These are phyloP conservation scores for Halcyon senegalensis DNA, from an alignment of 2,113 vertebrate species.

Conservation along the genomic window DNA sequence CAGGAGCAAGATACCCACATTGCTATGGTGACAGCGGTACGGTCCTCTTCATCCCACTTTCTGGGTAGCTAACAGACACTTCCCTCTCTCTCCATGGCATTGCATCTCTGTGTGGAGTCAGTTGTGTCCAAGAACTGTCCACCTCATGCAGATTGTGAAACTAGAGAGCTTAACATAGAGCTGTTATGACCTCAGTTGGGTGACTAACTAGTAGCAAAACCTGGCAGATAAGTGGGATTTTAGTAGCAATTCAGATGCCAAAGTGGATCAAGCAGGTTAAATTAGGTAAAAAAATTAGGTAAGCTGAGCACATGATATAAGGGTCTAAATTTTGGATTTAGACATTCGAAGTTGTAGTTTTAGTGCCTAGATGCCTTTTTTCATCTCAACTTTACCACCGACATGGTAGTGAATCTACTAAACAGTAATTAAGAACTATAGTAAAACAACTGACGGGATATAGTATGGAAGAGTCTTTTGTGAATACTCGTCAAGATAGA, in stretches of 20 bases:
- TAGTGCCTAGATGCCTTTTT: neutral
- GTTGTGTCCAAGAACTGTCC: neutral
- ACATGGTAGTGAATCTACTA: neutral
- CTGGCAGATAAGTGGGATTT: neutral
- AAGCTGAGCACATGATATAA: neutral
- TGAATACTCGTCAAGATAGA: neutral
- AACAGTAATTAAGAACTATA: neutral
- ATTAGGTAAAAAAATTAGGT: neutral
- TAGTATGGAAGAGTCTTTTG: neutral
- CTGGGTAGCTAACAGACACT: no score
- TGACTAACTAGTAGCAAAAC: neutral
- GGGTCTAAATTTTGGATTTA: neutral
- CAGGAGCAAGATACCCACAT: neutral
- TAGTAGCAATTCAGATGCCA: neutral
- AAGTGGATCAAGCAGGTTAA: neutral
- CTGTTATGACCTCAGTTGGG: neutral
- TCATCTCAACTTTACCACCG: neutral
- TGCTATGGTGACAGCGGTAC: neutral
- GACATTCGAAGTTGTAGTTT: neutral
- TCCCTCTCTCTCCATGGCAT: neutral
- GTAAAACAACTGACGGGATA: neutral
- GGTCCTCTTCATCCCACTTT: neutral
- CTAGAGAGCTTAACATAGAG: neutral
- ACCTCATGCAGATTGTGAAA: neutral
- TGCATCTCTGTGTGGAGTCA: rapidly evolving